Percentiles rank a stretch among this genome's conserved stretches.
phyloP scores from a whole-genome alignment of 2,888 invertebrate genomes.

The Diaphora mendica region DNA sequence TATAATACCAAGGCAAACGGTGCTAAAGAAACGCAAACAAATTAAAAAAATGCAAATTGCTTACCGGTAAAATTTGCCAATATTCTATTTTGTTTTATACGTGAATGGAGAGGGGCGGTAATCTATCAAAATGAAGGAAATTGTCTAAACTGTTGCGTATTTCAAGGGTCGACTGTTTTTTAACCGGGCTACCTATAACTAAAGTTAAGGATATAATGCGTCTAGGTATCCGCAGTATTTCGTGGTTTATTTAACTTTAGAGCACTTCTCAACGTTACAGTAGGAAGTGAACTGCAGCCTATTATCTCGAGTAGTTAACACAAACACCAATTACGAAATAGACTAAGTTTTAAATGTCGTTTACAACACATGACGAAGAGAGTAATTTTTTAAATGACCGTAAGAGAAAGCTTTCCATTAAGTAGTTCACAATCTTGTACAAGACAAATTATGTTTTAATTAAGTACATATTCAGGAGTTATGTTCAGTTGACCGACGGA shows the following conservation, averaged over 20 bases:
- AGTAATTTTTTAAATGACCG: not conserved
- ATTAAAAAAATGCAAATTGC: conserved; percentile 23
- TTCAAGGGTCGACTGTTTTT: conserved; percentile 7
- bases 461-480: not conserved
- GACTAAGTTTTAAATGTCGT: conserved; percentile 4
- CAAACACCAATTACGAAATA: conserved; percentile 16
- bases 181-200: conserved; percentile 21
- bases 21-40: conserved; percentile 18
- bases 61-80: conserved; percentile 17
- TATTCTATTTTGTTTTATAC: conserved; percentile 18
- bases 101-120: conserved; percentile 9
- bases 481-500: not conserved
- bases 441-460: not conserved
- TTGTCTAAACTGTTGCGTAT: conserved; percentile 12
- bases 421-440: not conserved
- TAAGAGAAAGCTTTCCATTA: not conserved
- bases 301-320: conserved; percentile 17
- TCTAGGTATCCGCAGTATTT: conserved; percentile 15
- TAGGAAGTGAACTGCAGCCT: conserved; percentile 6
- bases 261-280: conserved; percentile 15
- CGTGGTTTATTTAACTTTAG: conserved; percentile 21
- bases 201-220: conserved; percentile 16
- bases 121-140: conserved; percentile 18
- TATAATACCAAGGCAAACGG: not conserved
- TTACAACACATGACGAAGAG: not conserved